Evolutionary conservation across 2,113 vertebrate genomes (phyloP), one percentile per base, ranked within the genome.

Genomic region (Alces alces): DNA sequence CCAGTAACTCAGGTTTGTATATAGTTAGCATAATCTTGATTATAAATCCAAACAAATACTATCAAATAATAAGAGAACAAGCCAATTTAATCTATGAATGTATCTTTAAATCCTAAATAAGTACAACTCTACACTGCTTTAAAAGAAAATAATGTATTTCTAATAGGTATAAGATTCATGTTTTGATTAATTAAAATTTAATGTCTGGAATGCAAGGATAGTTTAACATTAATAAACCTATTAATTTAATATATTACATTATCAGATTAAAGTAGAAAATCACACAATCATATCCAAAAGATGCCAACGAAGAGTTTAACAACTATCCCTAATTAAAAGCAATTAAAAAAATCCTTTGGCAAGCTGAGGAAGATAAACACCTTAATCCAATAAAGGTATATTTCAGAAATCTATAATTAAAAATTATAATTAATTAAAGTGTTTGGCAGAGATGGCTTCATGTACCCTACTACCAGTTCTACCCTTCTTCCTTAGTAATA

Each of bases 161-260:
- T 96, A 89, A 45, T 13, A 90, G 19, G 89, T 87, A 76, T 9
- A 86, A 86, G 43, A 78, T 85, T 95, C 25, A 92, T 70, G 27
- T 79, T 90, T 66, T 84, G 23, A 93, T 6, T 89, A 36, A 82
- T 91, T 97, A 80, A 80, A 95, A 73, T 92, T 87, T 89, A 89
- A 60, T 91, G 55, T 94, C 58, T 93, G 28, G 86, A 97, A 95
- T 95, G 30, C 91, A 97, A 97, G 84, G 80, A 97, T 85, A 94
- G 86, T 82, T 94, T 97, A 93, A 91, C 47, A 55, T 83, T 95
- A 91, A 55, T 45, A 92, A 91, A n/a, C 45, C n/a, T 92, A 33
- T 73, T 85, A 70, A 36, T 95, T 76, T 80, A 43, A 85, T 54
- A 33, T 4, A 50, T 93, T 91, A 50, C 6, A 33, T 80, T 82